Evolutionary conservation across 2,888 invertebrate species (phyloP), one percentile per base, ranked within the genome.

Genomic region (Venustoraphidia nigricollis): DNA sequence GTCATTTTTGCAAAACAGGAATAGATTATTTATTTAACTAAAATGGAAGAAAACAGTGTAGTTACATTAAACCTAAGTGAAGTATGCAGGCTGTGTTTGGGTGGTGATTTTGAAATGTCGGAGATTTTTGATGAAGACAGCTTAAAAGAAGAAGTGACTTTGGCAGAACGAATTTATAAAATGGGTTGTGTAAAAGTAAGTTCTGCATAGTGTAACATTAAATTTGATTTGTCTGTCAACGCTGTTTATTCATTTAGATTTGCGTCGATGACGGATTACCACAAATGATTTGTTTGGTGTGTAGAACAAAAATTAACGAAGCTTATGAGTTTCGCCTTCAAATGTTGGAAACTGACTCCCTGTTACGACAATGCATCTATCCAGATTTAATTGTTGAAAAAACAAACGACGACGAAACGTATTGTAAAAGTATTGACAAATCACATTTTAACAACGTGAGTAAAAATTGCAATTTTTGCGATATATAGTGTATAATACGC

Each of bases 51-150:
- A 34, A 34, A 42, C 27, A 14, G 10, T 10, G 34, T 42, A 42
- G 34, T 42, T 42, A 34, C 42, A 5, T 42, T 42, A 27, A 27
- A 34, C 36, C 14, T 34, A 27, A 35, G 41, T 35, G 36, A 46
- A 40, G 36, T 46, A 10, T 46, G 46, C 14, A 40, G 46, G 35
- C 14, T 46, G 14, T 46, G 46, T 35, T 35, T 46, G 17, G 35
- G 35, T 36, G 36, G 13, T n/a, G 41, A 46, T 2, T 17, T 14
- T 10, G 11, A n/a, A 8, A 27, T 37, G 17, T 9, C 34, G 14
- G 45, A 45, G 14, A 14, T 45, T 13, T 45, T 45, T n/a, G 37
- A 37, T 35, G 41, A 46, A 34, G 36, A 38, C 9, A 34, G 41
- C n/a, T 14, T 10, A n/a, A 36, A 41, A 35, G 17, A 46, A 14